These are phyloP conservation scores for Mobula hypostoma DNA, from an alignment of 2,113 vertebrate genomes.

Conservation along the genomic window DNA sequence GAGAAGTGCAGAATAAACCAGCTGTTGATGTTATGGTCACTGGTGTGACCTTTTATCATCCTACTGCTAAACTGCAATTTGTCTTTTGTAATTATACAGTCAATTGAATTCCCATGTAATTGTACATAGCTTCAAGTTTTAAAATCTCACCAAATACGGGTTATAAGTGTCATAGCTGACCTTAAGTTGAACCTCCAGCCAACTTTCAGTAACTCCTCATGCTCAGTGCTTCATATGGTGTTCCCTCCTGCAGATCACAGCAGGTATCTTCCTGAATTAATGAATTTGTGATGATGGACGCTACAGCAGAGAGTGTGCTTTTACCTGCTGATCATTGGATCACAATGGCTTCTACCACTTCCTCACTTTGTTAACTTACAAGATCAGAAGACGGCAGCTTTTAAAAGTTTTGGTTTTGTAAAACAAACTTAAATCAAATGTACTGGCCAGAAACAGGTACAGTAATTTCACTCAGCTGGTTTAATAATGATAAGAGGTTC, in stretches of 20 bases:
- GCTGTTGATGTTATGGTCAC: not conserved
- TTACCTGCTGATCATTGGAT: not conserved
- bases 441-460: no score
- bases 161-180: not conserved
- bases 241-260: not conserved
- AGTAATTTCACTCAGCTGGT: no score
- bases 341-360: not conserved
- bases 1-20: not conserved
- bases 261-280: not conserved
- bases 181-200: not conserved
- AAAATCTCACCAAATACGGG: not conserved
- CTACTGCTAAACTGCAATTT: no score
- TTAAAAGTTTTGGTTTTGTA: not conserved
- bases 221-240: not conserved
- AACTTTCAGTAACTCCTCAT: not conserved
- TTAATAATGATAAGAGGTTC: no score
- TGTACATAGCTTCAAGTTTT: not conserved
- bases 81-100: not conserved
- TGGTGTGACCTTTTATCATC: no score
- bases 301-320: not conserved
- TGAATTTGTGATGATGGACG: not conserved
- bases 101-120: not conserved
- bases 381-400: not conserved
- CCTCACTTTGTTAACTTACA: not conserved
- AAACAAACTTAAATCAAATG: not conserved